Percentiles rank a stretch among this genome's conserved stretches.
phyloP scores from a whole-genome alignment of 1,140 invertebrate species.

The Ladona fulva region DNA sequence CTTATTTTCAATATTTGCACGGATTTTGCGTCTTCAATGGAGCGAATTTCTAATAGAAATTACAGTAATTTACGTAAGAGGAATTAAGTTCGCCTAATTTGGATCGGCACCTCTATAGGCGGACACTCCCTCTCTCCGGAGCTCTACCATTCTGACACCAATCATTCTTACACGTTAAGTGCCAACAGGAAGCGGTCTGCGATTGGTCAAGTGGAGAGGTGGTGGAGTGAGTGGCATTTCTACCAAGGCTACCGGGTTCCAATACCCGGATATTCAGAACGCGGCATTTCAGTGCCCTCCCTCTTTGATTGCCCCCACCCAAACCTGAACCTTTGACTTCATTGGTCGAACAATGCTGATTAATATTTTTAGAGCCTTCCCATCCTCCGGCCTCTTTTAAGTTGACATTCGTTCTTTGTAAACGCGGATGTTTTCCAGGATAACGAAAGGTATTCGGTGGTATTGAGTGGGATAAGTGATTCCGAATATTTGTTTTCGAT shows the following conservation, averaged over 20 bases:
- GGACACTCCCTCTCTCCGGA: neutral
- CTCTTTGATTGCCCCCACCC: neutral
- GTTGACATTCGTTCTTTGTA: too few relatives aligned
- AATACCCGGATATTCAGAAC: constrained; percentile 4
- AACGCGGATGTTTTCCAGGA: too few relatives aligned
- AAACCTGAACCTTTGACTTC: neutral
- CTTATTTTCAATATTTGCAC: too few relatives aligned
- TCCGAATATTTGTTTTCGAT: too few relatives aligned
- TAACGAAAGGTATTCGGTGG: too few relatives aligned
- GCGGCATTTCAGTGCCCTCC: neutral
- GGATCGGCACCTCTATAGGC: neutral
- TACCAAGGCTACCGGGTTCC: neutral
- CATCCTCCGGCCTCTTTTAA: too few relatives aligned
- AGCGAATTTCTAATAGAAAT: too few relatives aligned
- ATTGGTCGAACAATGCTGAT: neutral
- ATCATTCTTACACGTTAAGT: neutral
- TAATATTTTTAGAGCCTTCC: neutral
- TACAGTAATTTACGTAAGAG: too few relatives aligned
- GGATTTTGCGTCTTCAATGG: too few relatives aligned
- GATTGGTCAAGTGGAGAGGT: neutral
- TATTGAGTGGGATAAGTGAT: too few relatives aligned
- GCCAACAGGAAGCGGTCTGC: neutral
- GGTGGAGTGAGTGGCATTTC: neutral
- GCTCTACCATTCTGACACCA: neutral
- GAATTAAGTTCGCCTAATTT: too few relatives aligned